Percentiles rank a stretch among this genome's conserved stretches.
Conservation (phyloP, 2,113 vertebrate species). For the Rhadina sibilatrix region DNA sequence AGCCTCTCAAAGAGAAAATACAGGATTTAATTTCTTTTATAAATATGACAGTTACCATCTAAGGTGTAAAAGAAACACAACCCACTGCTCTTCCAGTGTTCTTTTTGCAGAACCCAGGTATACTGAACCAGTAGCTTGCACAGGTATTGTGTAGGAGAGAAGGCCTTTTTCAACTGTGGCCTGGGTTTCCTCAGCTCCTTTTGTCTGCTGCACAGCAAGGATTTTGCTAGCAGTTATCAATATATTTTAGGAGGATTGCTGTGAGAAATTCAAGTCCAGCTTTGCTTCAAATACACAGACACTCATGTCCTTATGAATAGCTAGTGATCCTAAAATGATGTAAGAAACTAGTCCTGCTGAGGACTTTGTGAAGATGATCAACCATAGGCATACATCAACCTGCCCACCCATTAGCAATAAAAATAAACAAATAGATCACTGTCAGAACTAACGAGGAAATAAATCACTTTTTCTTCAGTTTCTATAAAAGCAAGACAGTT, state of each 20-base stretch:
- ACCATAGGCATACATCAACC: background rate
- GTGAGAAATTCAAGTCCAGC: background rate
- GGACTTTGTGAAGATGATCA: background rate
- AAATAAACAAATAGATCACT: conserved; percentile 6
- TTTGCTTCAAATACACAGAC: background rate
- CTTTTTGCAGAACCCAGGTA: background rate
- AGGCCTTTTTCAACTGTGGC: background rate
- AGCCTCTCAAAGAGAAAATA: background rate
- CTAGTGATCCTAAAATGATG: background rate
- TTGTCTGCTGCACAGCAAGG: background rate
- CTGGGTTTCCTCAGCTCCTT: background rate
- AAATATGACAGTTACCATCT: background rate
- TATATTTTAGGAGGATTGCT: background rate
- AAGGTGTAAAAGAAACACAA: background rate
- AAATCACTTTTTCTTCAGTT: background rate
- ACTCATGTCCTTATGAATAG: background rate
- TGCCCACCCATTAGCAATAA: background rate
- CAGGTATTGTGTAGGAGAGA: background rate
- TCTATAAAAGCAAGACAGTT: background rate
- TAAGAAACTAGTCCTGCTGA: background rate
- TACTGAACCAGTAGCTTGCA: background rate
- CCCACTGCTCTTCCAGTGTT: background rate
- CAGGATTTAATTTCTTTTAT: background rate
- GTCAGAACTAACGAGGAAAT: conserved; percentile 25
- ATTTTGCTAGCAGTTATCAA: background rate